phyloP scores from a whole-genome alignment of 2,888 invertebrate species.

The Eubasilissa splendida region DNA sequence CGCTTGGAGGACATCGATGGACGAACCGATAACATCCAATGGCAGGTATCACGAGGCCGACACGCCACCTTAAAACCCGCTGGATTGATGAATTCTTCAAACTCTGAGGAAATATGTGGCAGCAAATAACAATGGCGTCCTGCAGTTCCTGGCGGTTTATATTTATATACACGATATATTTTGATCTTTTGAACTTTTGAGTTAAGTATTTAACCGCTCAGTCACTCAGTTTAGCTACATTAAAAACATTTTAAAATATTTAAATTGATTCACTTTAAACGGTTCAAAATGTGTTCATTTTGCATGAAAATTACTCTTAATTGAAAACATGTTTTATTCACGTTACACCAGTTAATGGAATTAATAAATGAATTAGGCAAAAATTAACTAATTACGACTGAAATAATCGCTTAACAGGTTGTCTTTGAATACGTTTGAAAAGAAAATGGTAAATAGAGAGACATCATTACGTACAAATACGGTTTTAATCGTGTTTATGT shows the following conservation, averaged over 20 bases:
- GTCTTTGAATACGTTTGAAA: constrained; percentile 24
- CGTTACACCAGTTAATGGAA: not conserved
- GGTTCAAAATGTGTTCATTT: constrained; percentile 7
- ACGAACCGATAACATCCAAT: no score
- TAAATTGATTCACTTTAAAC: constrained; percentile 15
- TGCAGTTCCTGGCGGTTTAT: no score
- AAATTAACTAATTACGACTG: constrained; percentile 21
- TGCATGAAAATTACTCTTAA: constrained; percentile 32
- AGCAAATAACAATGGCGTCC: no score
- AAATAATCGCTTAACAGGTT: constrained; percentile 26
- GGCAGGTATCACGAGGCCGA: no score
- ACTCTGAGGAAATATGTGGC: no score
- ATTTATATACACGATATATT: no score
- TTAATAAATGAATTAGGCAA: constrained; percentile 16
- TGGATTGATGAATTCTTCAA: no score
- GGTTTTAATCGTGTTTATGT: not conserved
- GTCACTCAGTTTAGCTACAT: not conserved
- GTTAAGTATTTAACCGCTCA: no score
- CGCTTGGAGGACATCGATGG: no score
- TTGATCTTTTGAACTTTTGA: no score
- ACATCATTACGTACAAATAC: not conserved
- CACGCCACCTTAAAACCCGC: no score
- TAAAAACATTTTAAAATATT: constrained; percentile 1
- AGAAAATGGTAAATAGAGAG: constrained; percentile 15
- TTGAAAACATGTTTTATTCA: constrained; percentile 8